Base-by-base conservation (phyloP, 2,888 invertebrate species). In the Archips crataeganus region DNA sequence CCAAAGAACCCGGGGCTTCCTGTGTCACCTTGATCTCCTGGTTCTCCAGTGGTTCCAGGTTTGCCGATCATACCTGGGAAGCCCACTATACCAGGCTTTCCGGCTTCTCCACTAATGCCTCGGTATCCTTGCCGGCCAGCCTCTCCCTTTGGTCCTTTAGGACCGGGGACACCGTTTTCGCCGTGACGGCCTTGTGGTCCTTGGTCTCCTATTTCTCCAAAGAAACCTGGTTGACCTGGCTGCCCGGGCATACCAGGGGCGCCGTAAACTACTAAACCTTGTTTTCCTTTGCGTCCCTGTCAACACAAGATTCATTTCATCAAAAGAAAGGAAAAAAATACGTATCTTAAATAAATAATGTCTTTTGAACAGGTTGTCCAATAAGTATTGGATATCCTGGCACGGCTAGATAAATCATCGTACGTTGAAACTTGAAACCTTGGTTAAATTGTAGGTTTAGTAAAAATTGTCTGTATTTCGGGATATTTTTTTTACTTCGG, bases 21-120 rank as follows among this genome's bases (percentile, higher is more conserved):
- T 81, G 95, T 95, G 84, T 96, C 96, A 60, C 98, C 98, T 73
- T 96, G 93, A 80, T 98, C 97, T 77, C 98, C 98, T 85, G 83
- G 82, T 77, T 79, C 79, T 57, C 95, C 92, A 15, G 81, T 77
- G 5, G 76, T 69, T 42, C 95, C 92, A 75, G 86, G 87, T 67
- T 75, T 80, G 75, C 91, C 91, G 45, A 82, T 81, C 63, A 81
- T 63, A 68, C 96, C 95, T 4, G 88, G 84, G 49, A 88, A 82
- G 47, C 96, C 96, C 32, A 82, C 80, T n/a, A 84, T 84, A 9
- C 96, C 96, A 57, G 76, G 79, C 10, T 66, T 2, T 11, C 94
- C 95, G 6, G 72, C 67, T 13, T 90, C 88, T 54, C 96, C 96
- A 6, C 70, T 76, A 68, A 74, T 72, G 45, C 94, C 94, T 57